These are phyloP conservation scores for Pachyuromys duprasi DNA, from an alignment of 2,797 vertebrate genomes.

Conservation along the genomic window DNA sequence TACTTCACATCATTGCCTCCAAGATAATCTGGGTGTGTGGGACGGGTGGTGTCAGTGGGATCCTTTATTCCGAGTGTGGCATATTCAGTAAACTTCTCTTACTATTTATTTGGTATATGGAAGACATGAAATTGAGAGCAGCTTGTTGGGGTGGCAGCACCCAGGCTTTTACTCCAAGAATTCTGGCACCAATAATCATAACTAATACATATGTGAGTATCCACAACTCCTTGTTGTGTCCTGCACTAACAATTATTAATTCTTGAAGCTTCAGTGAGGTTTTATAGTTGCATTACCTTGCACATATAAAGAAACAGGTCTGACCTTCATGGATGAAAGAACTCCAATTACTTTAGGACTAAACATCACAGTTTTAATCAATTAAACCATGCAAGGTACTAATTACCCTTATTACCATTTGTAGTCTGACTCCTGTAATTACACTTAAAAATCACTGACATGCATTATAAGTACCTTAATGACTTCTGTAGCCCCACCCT, in stretches of 20 bases:
- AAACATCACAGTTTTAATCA: conserved; percentile 68
- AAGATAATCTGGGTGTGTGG: background rate
- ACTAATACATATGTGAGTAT: background rate
- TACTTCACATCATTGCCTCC: background rate
- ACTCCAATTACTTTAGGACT: conserved; percentile 66
- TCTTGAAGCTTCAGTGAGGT: conserved; percentile 52
- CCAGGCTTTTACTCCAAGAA: background rate
- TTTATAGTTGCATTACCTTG: conserved; percentile 52
- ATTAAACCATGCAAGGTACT: conserved; percentile 67
- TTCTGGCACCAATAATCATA: background rate
- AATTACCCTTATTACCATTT: conserved; percentile 64
- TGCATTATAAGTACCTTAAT: conserved; percentile 50
- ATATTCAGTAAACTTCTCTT: background rate
- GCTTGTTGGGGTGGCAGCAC: background rate
- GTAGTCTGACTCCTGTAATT: conserved; percentile 67
- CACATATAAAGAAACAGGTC: conserved; percentile 8
- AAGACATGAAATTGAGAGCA: background rate
- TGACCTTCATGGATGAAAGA: conserved; percentile 66
- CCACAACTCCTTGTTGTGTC: background rate
- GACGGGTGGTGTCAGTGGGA: background rate
- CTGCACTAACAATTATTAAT: conserved; percentile 21
- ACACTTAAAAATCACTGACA: conserved; percentile 64
- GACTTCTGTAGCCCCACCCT: conserved; percentile 62
- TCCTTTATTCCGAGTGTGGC: background rate
- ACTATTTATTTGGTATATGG: background rate